phyloP scores from a whole-genome alignment of 2,888 invertebrate species.

The Pollenia angustigena region DNA sequence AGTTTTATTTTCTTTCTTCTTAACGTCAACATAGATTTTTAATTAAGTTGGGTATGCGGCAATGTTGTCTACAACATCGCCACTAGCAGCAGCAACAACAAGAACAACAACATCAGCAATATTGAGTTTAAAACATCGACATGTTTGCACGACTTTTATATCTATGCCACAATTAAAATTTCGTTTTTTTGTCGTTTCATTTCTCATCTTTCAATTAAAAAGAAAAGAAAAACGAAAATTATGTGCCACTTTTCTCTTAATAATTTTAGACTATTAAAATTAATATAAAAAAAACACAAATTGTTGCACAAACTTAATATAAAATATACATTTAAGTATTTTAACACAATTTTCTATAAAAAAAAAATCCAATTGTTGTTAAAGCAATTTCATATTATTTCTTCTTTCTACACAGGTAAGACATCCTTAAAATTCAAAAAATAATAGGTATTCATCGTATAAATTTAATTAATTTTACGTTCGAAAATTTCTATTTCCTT shows the following conservation, averaged over 20 bases:
- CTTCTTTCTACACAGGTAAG: not conserved
- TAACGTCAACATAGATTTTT: constrained; percentile 73
- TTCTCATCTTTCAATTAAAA: constrained; percentile 80
- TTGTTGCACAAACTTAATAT: constrained; percentile 25
- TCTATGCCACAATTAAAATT: constrained; percentile 71
- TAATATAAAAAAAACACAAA: constrained; percentile 43
- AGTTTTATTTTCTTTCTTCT: constrained; percentile 62
- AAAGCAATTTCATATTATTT: constrained; percentile 38
- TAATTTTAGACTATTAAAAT: constrained; percentile 46
- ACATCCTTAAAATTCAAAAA: constrained; percentile 47
- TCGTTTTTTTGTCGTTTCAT: constrained; percentile 74
- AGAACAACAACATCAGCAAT: constrained; percentile 58
- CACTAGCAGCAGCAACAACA: constrained; percentile 69
- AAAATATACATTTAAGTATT: constrained; percentile 4
- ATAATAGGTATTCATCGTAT: constrained; percentile 61
- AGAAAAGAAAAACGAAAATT: constrained; percentile 72
- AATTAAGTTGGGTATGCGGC: constrained; percentile 72
- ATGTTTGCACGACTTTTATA: constrained; percentile 72
- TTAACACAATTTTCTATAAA: constrained; percentile 1
- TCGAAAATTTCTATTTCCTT: constrained; percentile 65
- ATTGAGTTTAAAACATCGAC: constrained; percentile 58
- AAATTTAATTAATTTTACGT: constrained; percentile 72
- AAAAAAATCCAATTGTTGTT: constrained; percentile 19
- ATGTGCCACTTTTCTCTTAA: constrained; percentile 63
- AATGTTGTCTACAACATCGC: constrained; percentile 54